Evolutionary conservation across 2,113 vertebrate species (phyloP).

Genomic region (Orthonyx spaldingii): DNA sequence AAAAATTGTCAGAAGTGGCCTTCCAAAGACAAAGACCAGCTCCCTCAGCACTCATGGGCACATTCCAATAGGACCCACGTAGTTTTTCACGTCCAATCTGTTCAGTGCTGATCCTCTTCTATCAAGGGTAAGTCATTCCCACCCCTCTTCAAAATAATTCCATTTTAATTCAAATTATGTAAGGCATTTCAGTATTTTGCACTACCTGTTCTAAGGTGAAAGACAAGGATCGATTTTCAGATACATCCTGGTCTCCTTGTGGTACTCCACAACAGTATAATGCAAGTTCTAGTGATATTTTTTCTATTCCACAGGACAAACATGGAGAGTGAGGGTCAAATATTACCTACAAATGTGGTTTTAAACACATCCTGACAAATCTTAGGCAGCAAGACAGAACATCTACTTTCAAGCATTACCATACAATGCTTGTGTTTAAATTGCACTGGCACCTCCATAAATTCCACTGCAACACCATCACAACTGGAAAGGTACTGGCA

Average conservation of each 20-base stretch:
- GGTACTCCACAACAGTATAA: not conserved
- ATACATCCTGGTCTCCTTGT: not conserved
- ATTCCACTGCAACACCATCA: not conserved
- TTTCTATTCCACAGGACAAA: not conserved
- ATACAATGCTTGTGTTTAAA: not conserved
- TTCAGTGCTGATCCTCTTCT: not conserved
- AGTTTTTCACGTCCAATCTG: not conserved
- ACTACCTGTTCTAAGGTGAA: not conserved
- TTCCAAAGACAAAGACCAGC: not conserved
- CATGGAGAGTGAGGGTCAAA: not conserved
- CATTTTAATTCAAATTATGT: not conserved
- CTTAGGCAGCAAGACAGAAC: not conserved
- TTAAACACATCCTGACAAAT: not conserved
- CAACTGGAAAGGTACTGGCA: not conserved
- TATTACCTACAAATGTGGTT: not conserved
- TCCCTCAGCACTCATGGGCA: not conserved
- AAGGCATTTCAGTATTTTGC: not conserved
- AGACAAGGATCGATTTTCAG: not conserved
- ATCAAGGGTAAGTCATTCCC: not conserved
- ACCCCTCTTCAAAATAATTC: not conserved
- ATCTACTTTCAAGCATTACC: not conserved
- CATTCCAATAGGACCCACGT: not conserved
- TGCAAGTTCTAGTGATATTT: not conserved
- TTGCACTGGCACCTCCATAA: not conserved
- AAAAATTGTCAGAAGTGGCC: not conserved